phyloP scores from a whole-genome alignment of 1,140 invertebrate species.

The Drosophila arawakana region DNA sequence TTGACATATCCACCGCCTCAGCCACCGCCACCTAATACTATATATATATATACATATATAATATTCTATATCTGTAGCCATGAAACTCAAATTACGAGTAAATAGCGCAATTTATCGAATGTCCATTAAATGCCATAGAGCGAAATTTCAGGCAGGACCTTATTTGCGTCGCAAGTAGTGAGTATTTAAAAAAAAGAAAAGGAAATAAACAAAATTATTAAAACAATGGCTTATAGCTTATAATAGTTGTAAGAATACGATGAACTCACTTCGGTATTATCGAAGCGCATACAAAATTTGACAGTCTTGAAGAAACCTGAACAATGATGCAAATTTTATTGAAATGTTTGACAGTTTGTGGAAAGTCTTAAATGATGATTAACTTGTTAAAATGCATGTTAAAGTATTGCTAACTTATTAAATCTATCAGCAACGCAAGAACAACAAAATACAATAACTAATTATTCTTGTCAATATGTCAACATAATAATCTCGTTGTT shows the following conservation, averaged over 20 bases:
- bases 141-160: constrained; percentile 74
- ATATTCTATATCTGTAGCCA: constrained; percentile 23
- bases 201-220: constrained; percentile 28
- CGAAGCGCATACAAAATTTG: constrained; percentile 38
- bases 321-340: neutral
- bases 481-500: constrained; percentile 74
- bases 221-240: constrained; percentile 70
- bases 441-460: constrained; percentile 28
- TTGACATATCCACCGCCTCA: constrained; percentile 69
- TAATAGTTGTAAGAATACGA: constrained; percentile 48
- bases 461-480: constrained; percentile 71
- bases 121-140: constrained; percentile 66
- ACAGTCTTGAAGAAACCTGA: neutral
- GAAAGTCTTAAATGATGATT: constrained; percentile 1
- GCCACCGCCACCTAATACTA: constrained; percentile 54
- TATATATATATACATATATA: neutral
- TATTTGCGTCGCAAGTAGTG: constrained; percentile 71
- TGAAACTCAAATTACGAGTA: constrained; percentile 24
- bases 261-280: constrained; percentile 48
- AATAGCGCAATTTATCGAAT: constrained; percentile 49
- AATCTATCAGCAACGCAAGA: constrained; percentile 44
- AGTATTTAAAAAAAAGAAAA: constrained; percentile 58
- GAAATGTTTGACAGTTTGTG: neutral
- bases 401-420: constrained; percentile 52
- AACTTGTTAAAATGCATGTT: constrained; percentile 31